phyloP scores from a whole-genome alignment of 2,797 vertebrate species.

The Luscinia luscinia region DNA sequence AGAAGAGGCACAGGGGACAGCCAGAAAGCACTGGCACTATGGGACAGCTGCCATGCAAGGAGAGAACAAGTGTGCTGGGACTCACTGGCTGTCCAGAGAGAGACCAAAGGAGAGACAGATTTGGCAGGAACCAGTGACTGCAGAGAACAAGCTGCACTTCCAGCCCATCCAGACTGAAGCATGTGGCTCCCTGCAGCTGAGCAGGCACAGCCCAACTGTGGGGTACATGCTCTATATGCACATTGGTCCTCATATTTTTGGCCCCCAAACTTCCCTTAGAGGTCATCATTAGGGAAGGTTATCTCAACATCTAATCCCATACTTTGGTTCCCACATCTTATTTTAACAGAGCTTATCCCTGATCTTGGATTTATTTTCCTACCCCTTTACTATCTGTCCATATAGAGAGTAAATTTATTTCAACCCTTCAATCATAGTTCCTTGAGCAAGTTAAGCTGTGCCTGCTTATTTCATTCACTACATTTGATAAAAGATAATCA shows the following conservation, averaged over 20 bases:
- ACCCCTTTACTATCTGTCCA: neutral
- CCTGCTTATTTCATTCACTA: neutral
- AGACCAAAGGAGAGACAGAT: neutral
- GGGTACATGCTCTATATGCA: rapidly evolving
- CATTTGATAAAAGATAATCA: neutral
- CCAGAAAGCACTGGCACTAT: neutral
- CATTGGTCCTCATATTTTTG: neutral
- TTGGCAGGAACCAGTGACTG: neutral
- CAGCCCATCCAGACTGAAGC: neutral
- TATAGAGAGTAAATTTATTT: neutral
- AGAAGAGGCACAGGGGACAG: neutral
- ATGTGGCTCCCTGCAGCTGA: neutral
- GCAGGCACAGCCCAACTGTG: neutral
- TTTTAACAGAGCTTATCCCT: neutral
- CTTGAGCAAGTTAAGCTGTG: neutral
- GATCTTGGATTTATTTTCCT: neutral
- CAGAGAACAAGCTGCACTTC: neutral
- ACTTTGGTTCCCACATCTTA: neutral
- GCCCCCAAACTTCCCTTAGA: neutral
- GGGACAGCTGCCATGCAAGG: neutral
- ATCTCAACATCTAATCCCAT: neutral
- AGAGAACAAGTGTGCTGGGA: neutral
- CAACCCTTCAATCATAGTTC: neutral
- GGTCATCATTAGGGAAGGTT: neutral
- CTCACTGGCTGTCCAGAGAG: neutral